Conservation (phyloP, 2,888 invertebrate genomes). For the Amphiduros pacificus region DNA sequence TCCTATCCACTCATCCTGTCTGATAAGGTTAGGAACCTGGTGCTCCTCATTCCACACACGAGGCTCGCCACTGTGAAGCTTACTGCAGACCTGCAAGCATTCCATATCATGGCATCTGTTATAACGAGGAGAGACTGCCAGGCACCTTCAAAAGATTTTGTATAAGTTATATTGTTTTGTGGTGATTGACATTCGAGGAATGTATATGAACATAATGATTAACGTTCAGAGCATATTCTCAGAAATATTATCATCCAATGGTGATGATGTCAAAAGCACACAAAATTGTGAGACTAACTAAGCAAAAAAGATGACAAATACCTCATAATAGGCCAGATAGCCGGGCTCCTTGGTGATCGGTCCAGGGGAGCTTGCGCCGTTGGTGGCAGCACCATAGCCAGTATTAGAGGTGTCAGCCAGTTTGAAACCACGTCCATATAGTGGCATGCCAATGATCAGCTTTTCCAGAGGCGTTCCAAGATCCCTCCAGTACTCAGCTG, state of each 20-base stretch:
- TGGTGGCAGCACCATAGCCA: slow-evolving; percentile 36
- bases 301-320: slow-evolving; percentile 24
- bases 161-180: no score
- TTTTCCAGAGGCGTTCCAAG: slow-evolving; percentile 4
- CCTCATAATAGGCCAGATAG: slow-evolving; percentile 47
- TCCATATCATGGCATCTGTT: no score
- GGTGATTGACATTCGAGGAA: no score
- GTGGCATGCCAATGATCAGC: slow-evolving; percentile 12
- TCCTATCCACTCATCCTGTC: slow-evolving; percentile 8
- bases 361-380: slow-evolving; percentile 34
- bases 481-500: slow-evolving; percentile 9
- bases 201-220: no score
- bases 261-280: slow-evolving; percentile 24
- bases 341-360: slow-evolving; percentile 39
- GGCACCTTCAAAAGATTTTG: no score
- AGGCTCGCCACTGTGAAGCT: neutral
- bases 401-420: neutral
- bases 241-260: no score
- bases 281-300: no score
- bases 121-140: no score
- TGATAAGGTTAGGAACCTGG: neutral
- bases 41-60: slow-evolving; percentile 6
- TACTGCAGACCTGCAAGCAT: slow-evolving; percentile 4
- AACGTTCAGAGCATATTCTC: no score
- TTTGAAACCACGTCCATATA: slow-evolving; percentile 5